These are phyloP conservation scores for Cephus pulcher DNA, from an alignment of 2,888 invertebrate species.

Conservation along the genomic window DNA sequence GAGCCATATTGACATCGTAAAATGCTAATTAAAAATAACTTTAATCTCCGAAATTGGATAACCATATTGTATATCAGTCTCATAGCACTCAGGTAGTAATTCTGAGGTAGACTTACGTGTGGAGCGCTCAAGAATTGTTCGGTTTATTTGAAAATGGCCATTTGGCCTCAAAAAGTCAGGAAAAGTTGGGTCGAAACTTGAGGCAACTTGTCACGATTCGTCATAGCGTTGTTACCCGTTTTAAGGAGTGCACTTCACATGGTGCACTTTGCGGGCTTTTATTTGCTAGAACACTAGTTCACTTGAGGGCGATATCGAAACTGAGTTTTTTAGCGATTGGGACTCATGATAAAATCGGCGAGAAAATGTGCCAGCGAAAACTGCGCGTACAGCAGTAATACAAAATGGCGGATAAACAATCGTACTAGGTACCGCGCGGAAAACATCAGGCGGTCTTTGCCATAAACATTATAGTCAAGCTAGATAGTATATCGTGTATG, in stretches of 20 bases:
- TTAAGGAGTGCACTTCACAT: slow-evolving; percentile 18
- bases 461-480: neutral
- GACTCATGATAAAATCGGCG: slow-evolving; percentile 45
- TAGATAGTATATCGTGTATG: neutral
- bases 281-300: slow-evolving; percentile 4
- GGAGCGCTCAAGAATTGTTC: slow-evolving; percentile 11
- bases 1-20: slow-evolving; percentile 2
- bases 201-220: slow-evolving; percentile 48
- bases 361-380: slow-evolving; percentile 34
- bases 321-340: slow-evolving; percentile 23
- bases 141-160: slow-evolving; percentile 52
- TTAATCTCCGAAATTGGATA: neutral
- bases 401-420: slow-evolving; percentile 60
- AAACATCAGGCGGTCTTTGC: slow-evolving; percentile 13
- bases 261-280: slow-evolving; percentile 2
- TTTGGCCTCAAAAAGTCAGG: slow-evolving; percentile 53
- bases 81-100: neutral
- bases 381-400: slow-evolving; percentile 46
- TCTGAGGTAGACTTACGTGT: slow-evolving; percentile 24
- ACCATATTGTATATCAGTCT: neutral
- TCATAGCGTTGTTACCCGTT: slow-evolving; percentile 37
- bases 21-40: neutral
- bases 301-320: slow-evolving; percentile 6
- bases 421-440: slow-evolving; percentile 19
- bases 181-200: slow-evolving; percentile 55